A percentile compares a stretch with the other conserved stretches of the same genome.
Evolutionary conservation across 1,140 invertebrate genomes (phyloP).

Genomic region (Drosophila pandora): DNA sequence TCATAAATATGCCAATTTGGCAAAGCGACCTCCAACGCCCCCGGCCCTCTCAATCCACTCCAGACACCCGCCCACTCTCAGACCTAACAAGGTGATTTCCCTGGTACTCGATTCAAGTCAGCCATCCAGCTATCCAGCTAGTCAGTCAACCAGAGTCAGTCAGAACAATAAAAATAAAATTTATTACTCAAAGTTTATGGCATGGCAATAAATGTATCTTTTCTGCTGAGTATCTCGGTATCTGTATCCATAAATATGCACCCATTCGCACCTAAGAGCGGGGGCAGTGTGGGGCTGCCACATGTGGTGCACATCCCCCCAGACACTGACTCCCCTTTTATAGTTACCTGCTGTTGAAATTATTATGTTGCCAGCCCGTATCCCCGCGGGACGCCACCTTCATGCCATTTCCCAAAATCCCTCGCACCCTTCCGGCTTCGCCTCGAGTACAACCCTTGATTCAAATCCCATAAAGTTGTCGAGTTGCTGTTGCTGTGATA

Average conservation of each 20-base stretch:
- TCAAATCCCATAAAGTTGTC: constrained; percentile 80
- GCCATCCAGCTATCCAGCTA: constrained; percentile 22
- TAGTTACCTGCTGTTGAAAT: constrained; percentile 65
- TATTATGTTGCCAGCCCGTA: constrained; percentile 66
- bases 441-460: constrained; percentile 63
- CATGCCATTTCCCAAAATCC: background rate
- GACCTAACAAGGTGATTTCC: constrained; percentile 28
- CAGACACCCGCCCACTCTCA: constrained; percentile 6
- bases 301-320: constrained; percentile 50
- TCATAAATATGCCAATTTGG: constrained; percentile 79
- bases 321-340: constrained; percentile 4
- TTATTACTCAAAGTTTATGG: constrained; percentile 78
- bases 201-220: constrained; percentile 80
- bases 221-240: constrained; percentile 55
- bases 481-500: constrained; percentile 69
- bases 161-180: constrained; percentile 78
- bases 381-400: constrained; percentile 26
- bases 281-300: constrained; percentile 30
- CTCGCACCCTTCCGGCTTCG: background rate
- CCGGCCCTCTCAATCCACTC: background rate
- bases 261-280: constrained; percentile 69
- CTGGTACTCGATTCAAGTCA: constrained; percentile 18
- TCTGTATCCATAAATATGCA: constrained; percentile 75
- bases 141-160: constrained; percentile 59
- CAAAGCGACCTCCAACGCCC: constrained; percentile 13